Base-by-base conservation (phyloP, 2,797 vertebrate species). In the Morus bassanus region DNA sequence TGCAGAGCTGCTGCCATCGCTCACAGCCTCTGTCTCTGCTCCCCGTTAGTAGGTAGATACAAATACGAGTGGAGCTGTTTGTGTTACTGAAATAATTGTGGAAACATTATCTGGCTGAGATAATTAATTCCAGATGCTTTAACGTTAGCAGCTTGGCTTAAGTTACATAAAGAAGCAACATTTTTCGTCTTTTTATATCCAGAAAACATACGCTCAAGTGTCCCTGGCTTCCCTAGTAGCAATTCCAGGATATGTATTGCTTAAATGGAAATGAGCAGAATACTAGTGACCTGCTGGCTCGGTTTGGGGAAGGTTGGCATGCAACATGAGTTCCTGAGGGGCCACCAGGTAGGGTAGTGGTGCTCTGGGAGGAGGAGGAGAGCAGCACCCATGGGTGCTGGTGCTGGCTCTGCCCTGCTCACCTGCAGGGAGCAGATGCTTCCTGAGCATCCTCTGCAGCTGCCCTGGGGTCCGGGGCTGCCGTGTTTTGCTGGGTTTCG, bases 91-190 rank as follows among this genome's bases (percentile, higher is more conserved):
- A 96, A 85, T 95, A 91, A 85, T 95, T 96, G 91, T 53, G 64
- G 96, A 93, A 97, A 82, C 85, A 46, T 95, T 94, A 70, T 76
- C 92, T 72, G 70, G 53, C 94, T 87, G 79, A 57, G 87, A 86
- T 96, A 93, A 91, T 97, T 94, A 96, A 96, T 94, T 97, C 93
- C 95, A 97, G 95, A 95, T 98, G 93, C 93, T 94, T 95, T 70
- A 85, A 70, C 14, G 45, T 92, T 93, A 80, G 85, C 80, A 85
- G 85, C 69, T 96, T 91, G 94, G 70, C 91, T 88, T 39, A 45
- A 63, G 67, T 68, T 94, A 22, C 72, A 25, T 39, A 51, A 76
- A 94, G 89, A 89, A 89, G 70, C 57, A 75, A 22, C 24, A 1
- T 35, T 41, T 80, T 96, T 63, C 1, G 10, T 67, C 65, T 72